Conservation (phyloP, 1,140 invertebrate genomes). For the Centruroides vittatus region DNA sequence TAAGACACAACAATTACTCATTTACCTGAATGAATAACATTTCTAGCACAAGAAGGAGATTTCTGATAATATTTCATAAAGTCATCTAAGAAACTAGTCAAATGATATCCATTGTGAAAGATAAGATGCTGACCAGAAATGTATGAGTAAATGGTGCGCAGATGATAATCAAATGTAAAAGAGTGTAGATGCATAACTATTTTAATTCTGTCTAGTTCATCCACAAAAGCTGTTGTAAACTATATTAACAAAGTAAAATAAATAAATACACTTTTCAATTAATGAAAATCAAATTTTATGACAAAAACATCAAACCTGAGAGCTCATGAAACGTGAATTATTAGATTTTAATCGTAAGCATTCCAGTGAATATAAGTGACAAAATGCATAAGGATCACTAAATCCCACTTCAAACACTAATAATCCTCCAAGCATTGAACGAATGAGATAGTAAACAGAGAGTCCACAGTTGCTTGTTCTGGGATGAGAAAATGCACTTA, state of each 20-base stretch:
- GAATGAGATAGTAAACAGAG: constrained; percentile 13
- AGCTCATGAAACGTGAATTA: constrained; percentile 17
- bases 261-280: constrained; percentile 11
- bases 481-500: constrained; percentile 7
- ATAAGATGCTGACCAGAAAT: constrained; percentile 45
- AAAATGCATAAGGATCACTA: constrained; percentile 56
- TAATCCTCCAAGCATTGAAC: constrained; percentile 37
- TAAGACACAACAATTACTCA: no score
- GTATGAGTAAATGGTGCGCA: constrained; percentile 55
- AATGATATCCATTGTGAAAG: constrained; percentile 52
- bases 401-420: constrained; percentile 53
- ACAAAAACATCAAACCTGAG: constrained; percentile 19
- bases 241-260: constrained; percentile 26
- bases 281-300: neutral
- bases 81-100: constrained; percentile 62
- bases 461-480: neutral
- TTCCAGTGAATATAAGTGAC: constrained; percentile 54
- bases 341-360: constrained; percentile 39
- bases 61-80: constrained; percentile 72
- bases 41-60: constrained; percentile 65
- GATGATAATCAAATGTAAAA: constrained; percentile 75
- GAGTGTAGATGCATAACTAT: constrained; percentile 61
- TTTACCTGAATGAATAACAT: constrained; percentile 54
- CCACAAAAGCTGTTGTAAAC: constrained; percentile 54
- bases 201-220: constrained; percentile 61